Evolutionary conservation across 92 coral and sea anemone species (phyloP).

Genomic region (Metridium senile): DNA sequence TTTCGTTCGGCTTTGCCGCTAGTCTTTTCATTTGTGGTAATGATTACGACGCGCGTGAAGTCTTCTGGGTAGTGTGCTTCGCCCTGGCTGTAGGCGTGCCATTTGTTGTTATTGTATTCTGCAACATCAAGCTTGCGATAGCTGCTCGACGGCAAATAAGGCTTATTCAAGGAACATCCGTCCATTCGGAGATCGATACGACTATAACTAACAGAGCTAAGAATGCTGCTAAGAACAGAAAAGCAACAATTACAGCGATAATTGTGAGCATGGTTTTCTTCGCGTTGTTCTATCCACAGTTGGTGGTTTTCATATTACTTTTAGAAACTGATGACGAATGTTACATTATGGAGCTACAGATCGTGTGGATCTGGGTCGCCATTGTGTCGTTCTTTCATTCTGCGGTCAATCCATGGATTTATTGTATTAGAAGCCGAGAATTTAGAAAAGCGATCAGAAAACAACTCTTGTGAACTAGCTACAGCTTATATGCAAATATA

Average conservation of each 20-base stretch:
- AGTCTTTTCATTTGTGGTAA: constrained; percentile 21
- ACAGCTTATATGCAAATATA: not conserved
- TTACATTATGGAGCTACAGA: constrained; percentile 23
- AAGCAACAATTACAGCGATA: constrained; percentile 47
- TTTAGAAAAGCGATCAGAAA: constrained; percentile 43
- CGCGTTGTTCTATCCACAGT: constrained; percentile 45
- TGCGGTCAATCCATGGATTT: constrained; percentile 65
- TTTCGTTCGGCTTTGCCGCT: constrained; percentile 39
- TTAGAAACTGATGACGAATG: constrained; percentile 41
- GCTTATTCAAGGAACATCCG: constrained; percentile 20
- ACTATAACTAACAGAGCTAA: not conserved
- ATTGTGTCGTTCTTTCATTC: constrained; percentile 64
- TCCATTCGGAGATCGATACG: not conserved
- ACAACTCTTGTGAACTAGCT: not conserved
- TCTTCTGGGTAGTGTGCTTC: constrained; percentile 62
- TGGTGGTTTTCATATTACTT: constrained; percentile 49
- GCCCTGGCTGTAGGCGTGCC: constrained; percentile 47
- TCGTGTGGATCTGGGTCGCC: constrained; percentile 63
- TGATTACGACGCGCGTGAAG: constrained; percentile 23
- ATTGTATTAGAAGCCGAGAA: constrained; percentile 51
- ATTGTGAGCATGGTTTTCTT: constrained; percentile 45
- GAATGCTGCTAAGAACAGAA: constrained; percentile 33
- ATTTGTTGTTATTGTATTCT: constrained; percentile 28
- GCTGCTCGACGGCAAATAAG: constrained; percentile 44
- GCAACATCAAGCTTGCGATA: constrained; percentile 40